phyloP scores from a whole-genome alignment of 2,113 vertebrate species.

The Rhodinocichla rosea region DNA sequence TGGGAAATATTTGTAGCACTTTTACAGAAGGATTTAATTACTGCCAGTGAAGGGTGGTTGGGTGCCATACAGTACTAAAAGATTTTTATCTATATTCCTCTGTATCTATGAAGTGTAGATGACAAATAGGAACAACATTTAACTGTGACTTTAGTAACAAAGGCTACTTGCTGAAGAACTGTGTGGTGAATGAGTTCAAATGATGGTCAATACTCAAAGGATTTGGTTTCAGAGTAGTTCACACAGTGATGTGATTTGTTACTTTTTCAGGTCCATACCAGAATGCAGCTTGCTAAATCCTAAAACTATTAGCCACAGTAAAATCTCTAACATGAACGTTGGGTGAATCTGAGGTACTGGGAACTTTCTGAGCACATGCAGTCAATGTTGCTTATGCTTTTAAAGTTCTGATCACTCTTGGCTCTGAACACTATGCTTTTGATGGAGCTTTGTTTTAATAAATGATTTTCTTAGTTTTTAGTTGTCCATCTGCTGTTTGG shows the following conservation, averaged over 20 bases:
- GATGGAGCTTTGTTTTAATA: neutral
- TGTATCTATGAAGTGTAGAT: slow-evolving; percentile 72
- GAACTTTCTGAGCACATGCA: neutral
- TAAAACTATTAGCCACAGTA: neutral
- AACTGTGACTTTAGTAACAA: slow-evolving; percentile 24
- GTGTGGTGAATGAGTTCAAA: slow-evolving; percentile 18
- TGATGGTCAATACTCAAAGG: neutral
- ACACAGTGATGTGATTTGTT: neutral
- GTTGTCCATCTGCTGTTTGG: neutral
- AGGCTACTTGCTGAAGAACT: slow-evolving; percentile 12
- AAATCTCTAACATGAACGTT: neutral
- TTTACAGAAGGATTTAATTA: slow-evolving; percentile 80
- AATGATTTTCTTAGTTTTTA: neutral
- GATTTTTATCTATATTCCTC: slow-evolving; percentile 68
- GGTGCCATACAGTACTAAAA: slow-evolving; percentile 69
- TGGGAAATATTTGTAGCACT: slow-evolving; percentile 73
- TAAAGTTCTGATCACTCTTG: neutral
- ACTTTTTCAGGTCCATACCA: neutral
- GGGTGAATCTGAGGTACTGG: neutral
- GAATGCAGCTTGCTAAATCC: neutral
- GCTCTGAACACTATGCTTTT: neutral
- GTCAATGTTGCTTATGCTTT: neutral
- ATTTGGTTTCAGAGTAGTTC: slow-evolving; percentile 22
- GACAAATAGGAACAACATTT: slow-evolving; percentile 63
- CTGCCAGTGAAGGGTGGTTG: slow-evolving; percentile 72